phyloP scores from a whole-genome alignment of 2,797 vertebrate species.

The Pangasius djambal region DNA sequence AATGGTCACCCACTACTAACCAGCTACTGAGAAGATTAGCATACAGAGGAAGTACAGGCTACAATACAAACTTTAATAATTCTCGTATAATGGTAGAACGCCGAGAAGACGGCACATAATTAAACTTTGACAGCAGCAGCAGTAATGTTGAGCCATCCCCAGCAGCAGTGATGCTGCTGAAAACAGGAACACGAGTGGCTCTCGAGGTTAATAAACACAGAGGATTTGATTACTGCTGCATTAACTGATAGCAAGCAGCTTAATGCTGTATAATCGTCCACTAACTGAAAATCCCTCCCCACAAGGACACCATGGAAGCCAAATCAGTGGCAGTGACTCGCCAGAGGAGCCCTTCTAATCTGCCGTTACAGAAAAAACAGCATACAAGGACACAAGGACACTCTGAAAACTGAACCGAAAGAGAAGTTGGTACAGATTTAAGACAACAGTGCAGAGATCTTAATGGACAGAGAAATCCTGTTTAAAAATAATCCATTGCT shows the following conservation, averaged over 20 bases:
- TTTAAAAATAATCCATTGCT: constrained; percentile 4
- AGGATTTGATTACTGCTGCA: constrained; percentile 68
- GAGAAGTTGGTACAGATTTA: background rate
- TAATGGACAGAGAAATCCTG: background rate
- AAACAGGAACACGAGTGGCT: constrained; percentile 34
- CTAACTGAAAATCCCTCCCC: constrained; percentile 64
- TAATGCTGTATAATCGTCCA: constrained; percentile 71
- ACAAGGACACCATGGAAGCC: constrained; percentile 56
- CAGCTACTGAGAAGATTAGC: background rate
- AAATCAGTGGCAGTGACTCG: constrained; percentile 28
- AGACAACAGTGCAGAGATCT: background rate
- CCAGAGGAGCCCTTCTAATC: background rate
- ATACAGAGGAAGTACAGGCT: background rate
- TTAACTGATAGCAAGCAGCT: constrained; percentile 72
- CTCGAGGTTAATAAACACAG: constrained; percentile 63
- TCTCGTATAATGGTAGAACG: background rate
- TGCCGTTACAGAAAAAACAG: background rate
- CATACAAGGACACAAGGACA: constrained; percentile 21
- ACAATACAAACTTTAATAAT: background rate
- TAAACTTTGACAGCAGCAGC: constrained; percentile 27
- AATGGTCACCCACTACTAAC: background rate
- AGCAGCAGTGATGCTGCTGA: background rate
- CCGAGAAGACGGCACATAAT: background rate
- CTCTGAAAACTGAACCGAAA: background rate
- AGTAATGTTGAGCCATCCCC: background rate